Evolutionary conservation across 2,888 invertebrate species (phyloP).

Genomic region (Stegophylla sp.): DNA sequence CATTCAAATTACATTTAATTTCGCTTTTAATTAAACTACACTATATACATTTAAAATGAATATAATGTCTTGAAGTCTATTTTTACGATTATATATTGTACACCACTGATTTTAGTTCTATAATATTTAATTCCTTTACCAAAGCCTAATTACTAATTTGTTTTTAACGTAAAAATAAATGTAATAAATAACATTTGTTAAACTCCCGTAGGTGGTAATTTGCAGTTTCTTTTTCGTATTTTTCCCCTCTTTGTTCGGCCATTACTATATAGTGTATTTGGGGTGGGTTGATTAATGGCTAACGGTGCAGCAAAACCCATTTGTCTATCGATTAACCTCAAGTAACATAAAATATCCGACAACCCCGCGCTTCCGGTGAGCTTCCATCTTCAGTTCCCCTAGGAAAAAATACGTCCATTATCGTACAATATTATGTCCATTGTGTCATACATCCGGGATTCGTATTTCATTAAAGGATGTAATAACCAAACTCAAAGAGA

Average conservation of each 20-base stretch:
- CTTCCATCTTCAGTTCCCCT: constrained; percentile 19
- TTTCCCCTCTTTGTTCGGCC: constrained; percentile 2
- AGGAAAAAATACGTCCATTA: constrained; percentile 11
- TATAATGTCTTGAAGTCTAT: too few species aligned
- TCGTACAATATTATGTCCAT: not conserved
- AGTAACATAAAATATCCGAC: constrained; percentile 18
- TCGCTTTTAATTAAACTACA: too few species aligned
- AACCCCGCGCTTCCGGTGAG: constrained; percentile 25
- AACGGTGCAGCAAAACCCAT: constrained; percentile 36
- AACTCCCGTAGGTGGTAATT: not conserved
- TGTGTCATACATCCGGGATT: constrained; percentile 43
- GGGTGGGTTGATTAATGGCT: constrained; percentile 46
- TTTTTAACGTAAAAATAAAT: too few species aligned
- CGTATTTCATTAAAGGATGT: not conserved
- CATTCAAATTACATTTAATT: too few species aligned
- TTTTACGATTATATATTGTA: too few species aligned
- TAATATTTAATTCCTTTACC: too few species aligned
- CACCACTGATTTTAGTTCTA: too few species aligned
- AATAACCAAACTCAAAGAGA: not conserved
- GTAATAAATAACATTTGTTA: not conserved
- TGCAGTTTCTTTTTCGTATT: not conserved
- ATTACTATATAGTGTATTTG: constrained; percentile 21
- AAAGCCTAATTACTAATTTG: too few species aligned
- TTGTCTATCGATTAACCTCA: constrained; percentile 49
- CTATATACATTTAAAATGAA: too few species aligned